Evolutionary conservation across 2,888 invertebrate species (phyloP), one percentile per base, ranked within the genome.

Genomic region (Agrochola lota): DNA sequence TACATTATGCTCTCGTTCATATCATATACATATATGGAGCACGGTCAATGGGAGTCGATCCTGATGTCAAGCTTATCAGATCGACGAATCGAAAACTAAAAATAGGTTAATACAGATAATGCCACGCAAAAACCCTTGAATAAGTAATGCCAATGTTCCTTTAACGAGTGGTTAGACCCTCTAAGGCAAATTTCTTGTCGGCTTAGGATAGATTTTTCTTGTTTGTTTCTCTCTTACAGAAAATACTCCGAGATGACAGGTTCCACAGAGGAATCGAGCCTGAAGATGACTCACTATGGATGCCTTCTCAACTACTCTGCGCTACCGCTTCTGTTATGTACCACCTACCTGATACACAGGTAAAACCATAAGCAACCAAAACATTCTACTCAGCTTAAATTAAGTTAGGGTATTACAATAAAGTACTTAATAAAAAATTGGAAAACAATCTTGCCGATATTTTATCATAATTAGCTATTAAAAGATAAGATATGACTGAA

Each of bases 231-330:
- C 60, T 43, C 30, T 89, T 90, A 1, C 93, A 99, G 99, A 98
- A 98, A 97, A 97, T 99, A 89, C 97, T 99, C 46, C 97, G 98
- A 85, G 99, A 99, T 95, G 99, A 99, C 92, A 97, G 99, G 77
- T 99, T 99, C 93, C 99, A 99, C 93, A 98, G 99, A 30, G 98
- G 98, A 43, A 97, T 98, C 85, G 99, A 99, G 92, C 98, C 98
- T 0, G 99, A 99, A 95, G 98, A 99, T 93, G 99, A 99, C 95
- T 99, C 99, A 0, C 97, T 98, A 67, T 99, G 99, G 99, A 97
- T 99, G 91, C 99, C 99, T 9, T 98, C 99, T 4, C 99, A 99
- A 94, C 97, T 99, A 77, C 97, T 99, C 59, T 98, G 98, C 85
- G 98, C 99, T 2, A 98, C 99, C 74, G 98, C 98, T 40, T 98